Base-by-base conservation (phyloP, 2,797 vertebrate species). In the Hapalemur alaotrensis region DNA sequence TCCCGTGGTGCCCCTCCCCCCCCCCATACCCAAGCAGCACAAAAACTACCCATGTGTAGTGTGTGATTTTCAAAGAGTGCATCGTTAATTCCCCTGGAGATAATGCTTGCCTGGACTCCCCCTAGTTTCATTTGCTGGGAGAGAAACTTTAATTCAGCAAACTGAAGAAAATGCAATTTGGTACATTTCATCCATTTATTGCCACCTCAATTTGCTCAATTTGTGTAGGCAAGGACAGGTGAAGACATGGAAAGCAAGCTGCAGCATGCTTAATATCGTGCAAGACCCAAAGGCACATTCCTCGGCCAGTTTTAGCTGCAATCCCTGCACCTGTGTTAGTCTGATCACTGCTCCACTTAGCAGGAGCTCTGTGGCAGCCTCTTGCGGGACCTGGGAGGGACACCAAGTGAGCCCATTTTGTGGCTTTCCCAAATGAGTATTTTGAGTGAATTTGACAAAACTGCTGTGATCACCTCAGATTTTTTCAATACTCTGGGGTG, bases 61-160 rank as follows among this genome's bases (percentile, higher is more conserved):
- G 52, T 30, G 23, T 78, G 30, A 76, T 89, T 81, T 83, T 80
- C 88, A 93, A 72, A 90, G 63, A 89, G 54, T 79, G 18, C 17
- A 91, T 85, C 73, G 69, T 65, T 85, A 57, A 82, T 90, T 69
- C 54, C 86, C 48, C 28, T 15, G 75, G 83, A 70, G 50, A 87
- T 35, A 41, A n/a, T 82, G 43, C 1, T 72, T 73, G 50, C 41
- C 82, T 89, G 57, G 95, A 87, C 38, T 38, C 11, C 10, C 35
- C 50, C 28, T 30, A 38, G 4, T 86, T 96, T 84, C 35, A 92
- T 67, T 97, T 93, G 54, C 61, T 96, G 57, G 52, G 70, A 96
- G 59, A 85, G 82, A 96, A 95, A 81, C 48, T 90, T 96, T 90
- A 95, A 95, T 92, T 80, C 78, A 89, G 69, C 48, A 83, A 93